Evolutionary conservation across 1,140 invertebrate genomes (phyloP), one percentile per base, ranked within the genome.

Genomic region (Platorchestia sp.): DNA sequence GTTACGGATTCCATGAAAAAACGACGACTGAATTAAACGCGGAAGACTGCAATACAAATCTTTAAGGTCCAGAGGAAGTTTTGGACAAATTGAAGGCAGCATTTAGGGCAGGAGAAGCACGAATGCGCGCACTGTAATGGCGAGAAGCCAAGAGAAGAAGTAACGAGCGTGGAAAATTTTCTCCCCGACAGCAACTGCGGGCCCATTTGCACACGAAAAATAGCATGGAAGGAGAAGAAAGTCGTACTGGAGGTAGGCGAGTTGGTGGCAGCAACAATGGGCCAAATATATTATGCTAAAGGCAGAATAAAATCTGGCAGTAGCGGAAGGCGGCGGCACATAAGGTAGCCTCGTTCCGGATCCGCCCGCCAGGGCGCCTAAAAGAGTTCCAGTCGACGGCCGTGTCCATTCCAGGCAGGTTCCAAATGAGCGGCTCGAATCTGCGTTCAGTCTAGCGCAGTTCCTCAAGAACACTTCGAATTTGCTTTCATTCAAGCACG

Each of bases 221-320:
- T n/a, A 42, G n/a, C 87, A 89, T 89, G 41, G 87, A 44, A 42
- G 87, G 41, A 89, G 43, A 41, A 89, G 43, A 14, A 89, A 27
- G 59, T 41, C 87, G 45, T 93, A 45, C 44, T 47, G 44, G 91
- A 93, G 43, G 91, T 45, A 93, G 45, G 43, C 40, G 91, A 45
- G 43, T 93, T 7, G 91, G 41, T 45, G 40, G 45, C 91, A 45
- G 43, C 91, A 93, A 93, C 91, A 93, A 93, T 93, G 91, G 43
- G 36, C 45, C 91, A 44, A 47, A 93, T 93, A 93, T 45, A 93
- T 93, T 93, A 93, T 93, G 91, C 91, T 93, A 93, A 93, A 93
- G 91, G 36, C 91, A 45, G 45, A 93, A 93, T 93, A 93, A 93
- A 93, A 93, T 93, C 91, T 93, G 91, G 91, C 41, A 44, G 43